Conservation (phyloP, 2,113 vertebrate species). For the Calidris pygmaea region DNA sequence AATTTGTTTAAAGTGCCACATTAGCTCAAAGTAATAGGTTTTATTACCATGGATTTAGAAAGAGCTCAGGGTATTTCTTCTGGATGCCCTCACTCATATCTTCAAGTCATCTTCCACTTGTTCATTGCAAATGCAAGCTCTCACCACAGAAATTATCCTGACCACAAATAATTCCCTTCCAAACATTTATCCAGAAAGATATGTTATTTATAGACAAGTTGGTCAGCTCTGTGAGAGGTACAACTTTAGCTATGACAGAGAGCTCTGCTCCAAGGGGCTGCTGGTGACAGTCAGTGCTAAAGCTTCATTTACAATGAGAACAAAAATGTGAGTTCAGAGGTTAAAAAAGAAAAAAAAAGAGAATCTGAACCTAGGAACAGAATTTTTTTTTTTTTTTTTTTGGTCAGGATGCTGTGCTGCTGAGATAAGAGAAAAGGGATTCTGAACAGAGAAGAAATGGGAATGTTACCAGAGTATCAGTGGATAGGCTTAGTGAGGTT, state of each 20-base stretch:
- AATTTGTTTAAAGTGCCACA: neutral
- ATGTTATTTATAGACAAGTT: neutral
- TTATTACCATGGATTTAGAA: neutral
- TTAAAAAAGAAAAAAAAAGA: neutral
- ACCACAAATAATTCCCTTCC: neutral
- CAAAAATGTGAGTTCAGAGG: neutral
- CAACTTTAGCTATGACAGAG: neutral
- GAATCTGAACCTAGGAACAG: neutral
- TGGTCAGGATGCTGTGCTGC: neutral
- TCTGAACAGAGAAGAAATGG: conserved; percentile 27
- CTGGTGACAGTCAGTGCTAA: neutral
- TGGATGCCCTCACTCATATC: neutral
- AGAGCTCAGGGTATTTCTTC: neutral
- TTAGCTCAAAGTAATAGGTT: neutral
- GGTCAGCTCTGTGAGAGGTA: neutral
- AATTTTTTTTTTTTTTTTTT: neutral
- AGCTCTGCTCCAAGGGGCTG: neutral
- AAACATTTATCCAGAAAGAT: neutral
- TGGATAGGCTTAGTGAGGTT: conserved; percentile 44
- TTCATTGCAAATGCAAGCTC: neutral
- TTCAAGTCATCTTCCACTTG: neutral
- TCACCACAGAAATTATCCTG: neutral
- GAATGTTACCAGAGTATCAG: conserved; percentile 34
- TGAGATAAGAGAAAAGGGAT: conserved; percentile 5
- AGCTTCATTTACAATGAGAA: neutral